Evolutionary conservation across 2,888 invertebrate genomes (phyloP), one percentile per base, ranked within the genome.

Genomic region (Sinopyrophorus schimmeli): DNA sequence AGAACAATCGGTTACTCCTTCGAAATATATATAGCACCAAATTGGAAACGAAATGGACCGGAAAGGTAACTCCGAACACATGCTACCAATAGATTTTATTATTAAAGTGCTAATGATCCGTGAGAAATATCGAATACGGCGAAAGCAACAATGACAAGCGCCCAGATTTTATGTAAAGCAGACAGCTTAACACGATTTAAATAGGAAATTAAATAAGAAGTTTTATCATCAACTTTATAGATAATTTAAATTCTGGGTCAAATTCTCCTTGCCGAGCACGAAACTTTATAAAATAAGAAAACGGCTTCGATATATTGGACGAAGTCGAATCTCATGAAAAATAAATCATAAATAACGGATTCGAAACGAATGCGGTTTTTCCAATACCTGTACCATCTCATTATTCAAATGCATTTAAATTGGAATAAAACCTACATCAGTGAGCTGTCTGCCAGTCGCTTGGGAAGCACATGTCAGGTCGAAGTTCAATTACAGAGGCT

Each of bases 1-100:
- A 52, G 47, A 47, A 52, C 52, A 52, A 52, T 47, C 52, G 43
- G 46, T 47, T 51, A 46, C 43, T 52, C 38, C 35, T 47, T 47
- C 38, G 32, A 31, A 38, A 52, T 50, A 47, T 52, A 52, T 47
- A 47, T 52, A 39, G 52, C 47, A 42, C 43, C 43, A 47, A 47
- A 40, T 41, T 47, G 39, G 52, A 42, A 46, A 40, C 40, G 50
- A 50, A 50, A 50, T 50, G 50, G 50, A 38, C 50, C 50, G 40
- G 46, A 50, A 50, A 50, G 50, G 50, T 50, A 50, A 50, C 43
- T 44, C 21, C 17, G 40, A 50, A 50, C 50, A 50, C 50, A 50
- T 50, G 50, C 40, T 41, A 44, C 46, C 44, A 24, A 50, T 50
- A 50, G 44, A 50, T 50, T 50, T 50, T 44, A 50, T 50, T 50